Base-by-base conservation (phyloP, 2,888 invertebrate genomes). In the Apodemia hepburni region DNA sequence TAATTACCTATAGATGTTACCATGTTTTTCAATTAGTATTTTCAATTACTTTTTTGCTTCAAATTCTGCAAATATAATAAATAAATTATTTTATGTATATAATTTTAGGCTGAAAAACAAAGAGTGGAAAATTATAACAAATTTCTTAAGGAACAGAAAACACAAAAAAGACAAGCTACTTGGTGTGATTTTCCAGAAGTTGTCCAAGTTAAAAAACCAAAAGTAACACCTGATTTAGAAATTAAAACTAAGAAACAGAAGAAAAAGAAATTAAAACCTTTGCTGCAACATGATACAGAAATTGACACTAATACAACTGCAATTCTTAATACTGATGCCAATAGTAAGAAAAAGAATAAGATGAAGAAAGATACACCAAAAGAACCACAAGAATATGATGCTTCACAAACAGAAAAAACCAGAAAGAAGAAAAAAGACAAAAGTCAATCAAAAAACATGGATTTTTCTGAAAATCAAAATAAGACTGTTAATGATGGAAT, bases 161-260 rank as follows among this genome's bases (percentile, higher is more conserved):
- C 85, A 33, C 83, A 86, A 62, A 87, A 85, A 68, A 82, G 87
- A 59, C 85, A 87, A 70, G 84, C 87, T 5, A 82, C 86, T 61
- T 93, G 93, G 93, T 93, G 93, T 75, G 92, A 92, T 65, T 93
- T 93, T 80, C 92, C 93, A 35, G 85, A 88, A 71, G 64, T 71
- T 70, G 68, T 84, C 78, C 65, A 69, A 73, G 64, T 78, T 76
- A 70, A 81, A 58, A 67, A 66, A 62, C 12, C 57, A 49, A 69
- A 65, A 47, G 18, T 33, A 57, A 59, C 38, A 33, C 9, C 27
- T 49, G 49, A 63, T 64, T 59, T 54, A 54, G 60, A 49, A 45
- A 61, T 27, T 33, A 65, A 54, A 9, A 17, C 33, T 11, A 63
- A 66, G 47, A 35, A 15, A 57, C 63, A 65, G 11, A 66, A 67